A percentile compares a stretch with the other conserved stretches of the same genome.
These are phyloP conservation scores for Napeogenes sylphis DNA, from an alignment of 2,888 invertebrate species.

Conservation along the genomic window DNA sequence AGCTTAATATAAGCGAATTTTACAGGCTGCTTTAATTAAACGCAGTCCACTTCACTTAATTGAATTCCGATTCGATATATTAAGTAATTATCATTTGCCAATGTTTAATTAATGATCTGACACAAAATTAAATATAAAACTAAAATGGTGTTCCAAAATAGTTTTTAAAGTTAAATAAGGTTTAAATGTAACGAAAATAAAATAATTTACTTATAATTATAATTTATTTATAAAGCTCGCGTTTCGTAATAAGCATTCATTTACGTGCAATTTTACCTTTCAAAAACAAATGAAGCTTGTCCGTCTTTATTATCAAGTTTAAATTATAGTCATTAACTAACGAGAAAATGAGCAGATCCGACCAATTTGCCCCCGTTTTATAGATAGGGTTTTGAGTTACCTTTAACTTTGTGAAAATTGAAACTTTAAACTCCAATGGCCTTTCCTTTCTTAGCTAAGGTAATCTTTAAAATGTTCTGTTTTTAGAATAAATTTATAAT, in stretches of 20 bases:
- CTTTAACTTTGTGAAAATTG: conserved; percentile 45
- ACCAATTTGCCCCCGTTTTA: conserved; percentile 56
- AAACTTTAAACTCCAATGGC: conserved; percentile 28
- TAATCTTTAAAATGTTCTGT: background rate
- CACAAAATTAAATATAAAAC: background rate
- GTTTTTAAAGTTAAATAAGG: no score
- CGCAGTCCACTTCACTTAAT: conserved; percentile 26
- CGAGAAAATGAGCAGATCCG: conserved; percentile 57
- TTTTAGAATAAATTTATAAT: background rate
- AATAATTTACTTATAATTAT: conserved; percentile 40
- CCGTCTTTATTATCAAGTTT: conserved; percentile 71
- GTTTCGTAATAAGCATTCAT: conserved; percentile 67
- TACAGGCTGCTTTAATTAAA: conserved; percentile 19
- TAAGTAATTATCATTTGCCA: conserved; percentile 26
- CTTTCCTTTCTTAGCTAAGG: background rate
- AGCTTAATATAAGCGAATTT: background rate
- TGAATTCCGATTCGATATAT: conserved; percentile 27
- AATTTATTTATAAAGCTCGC: conserved; percentile 51
- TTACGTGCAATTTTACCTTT: conserved; percentile 66
- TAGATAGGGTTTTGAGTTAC: conserved; percentile 53
- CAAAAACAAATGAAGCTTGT: conserved; percentile 68
- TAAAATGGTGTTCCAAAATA: no score
- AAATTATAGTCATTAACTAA: conserved; percentile 72
- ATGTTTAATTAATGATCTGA: conserved; percentile 19
- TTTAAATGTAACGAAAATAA: conserved; percentile 5